phyloP scores from a whole-genome alignment of 2,888 invertebrate genomes.

The Caenorhabditis uteleia region DNA sequence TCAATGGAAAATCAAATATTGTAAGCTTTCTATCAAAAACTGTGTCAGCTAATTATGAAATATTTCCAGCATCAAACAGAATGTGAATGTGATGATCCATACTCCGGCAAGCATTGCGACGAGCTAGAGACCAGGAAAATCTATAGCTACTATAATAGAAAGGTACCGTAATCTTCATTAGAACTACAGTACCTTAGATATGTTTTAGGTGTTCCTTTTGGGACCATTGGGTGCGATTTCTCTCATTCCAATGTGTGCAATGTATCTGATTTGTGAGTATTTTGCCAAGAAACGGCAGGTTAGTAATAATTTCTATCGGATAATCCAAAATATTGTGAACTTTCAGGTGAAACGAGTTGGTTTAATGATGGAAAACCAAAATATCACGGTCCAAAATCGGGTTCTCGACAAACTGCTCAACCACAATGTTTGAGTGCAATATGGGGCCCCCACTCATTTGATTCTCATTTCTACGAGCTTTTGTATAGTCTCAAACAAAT shows the following conservation, averaged over 20 bases:
- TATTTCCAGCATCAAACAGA: conserved; percentile 29
- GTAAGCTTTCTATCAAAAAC: neutral
- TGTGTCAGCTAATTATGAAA: neutral
- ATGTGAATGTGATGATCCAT: conserved; percentile 46
- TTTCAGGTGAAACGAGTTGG: conserved; percentile 54
- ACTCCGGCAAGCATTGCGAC: conserved; percentile 43
- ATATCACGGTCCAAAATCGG: conserved; percentile 39
- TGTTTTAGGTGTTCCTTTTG: conserved; percentile 56
- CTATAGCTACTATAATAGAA: conserved; percentile 48
- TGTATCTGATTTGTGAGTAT: conserved; percentile 62
- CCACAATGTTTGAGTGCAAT: neutral
- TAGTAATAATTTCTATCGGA: neutral
- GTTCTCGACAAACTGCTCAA: conserved; percentile 35
- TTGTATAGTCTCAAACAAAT: too few species aligned
- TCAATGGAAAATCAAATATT: conserved; percentile 47
- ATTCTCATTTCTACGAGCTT: too few species aligned
- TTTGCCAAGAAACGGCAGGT: conserved; percentile 65
- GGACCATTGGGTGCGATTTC: conserved; percentile 65
- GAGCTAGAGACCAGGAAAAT: conserved; percentile 38
- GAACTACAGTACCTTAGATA: neutral
- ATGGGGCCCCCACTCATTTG: too few species aligned
- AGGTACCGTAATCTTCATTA: conserved; percentile 19
- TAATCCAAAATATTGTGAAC: neutral
- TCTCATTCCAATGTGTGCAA: conserved; percentile 61
- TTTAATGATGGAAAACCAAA: conserved; percentile 42